Evolutionary conservation across 2,797 vertebrate species (phyloP).

Genomic region (Podarcis siculus): DNA sequence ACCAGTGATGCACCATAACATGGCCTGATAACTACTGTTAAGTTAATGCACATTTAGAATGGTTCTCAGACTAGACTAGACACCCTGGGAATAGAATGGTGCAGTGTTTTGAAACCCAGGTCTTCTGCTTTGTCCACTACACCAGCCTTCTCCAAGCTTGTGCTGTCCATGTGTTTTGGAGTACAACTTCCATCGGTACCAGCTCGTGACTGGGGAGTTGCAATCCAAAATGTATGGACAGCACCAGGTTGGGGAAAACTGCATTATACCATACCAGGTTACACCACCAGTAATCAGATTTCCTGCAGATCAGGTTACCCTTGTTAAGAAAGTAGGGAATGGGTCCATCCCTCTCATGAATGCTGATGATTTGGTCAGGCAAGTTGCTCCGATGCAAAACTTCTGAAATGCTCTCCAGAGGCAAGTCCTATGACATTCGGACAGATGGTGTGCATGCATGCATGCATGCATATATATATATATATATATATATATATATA

Average conservation of each 20-base stretch:
- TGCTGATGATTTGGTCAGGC: constrained; percentile 6
- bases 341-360: background rate
- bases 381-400: background rate
- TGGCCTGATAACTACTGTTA: background rate
- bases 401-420: constrained; percentile 3
- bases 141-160: too few species aligned
- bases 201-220: too few species aligned
- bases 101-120: background rate
- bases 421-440: constrained; percentile 15
- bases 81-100: too few species aligned
- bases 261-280: background rate
- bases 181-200: too few species aligned
- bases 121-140: background rate
- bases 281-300: background rate
- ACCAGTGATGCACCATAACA: background rate
- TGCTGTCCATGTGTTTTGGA: too few species aligned
- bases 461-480: too few species aligned
- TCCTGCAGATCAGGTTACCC: background rate
- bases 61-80: background rate
- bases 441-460: constrained; percentile 61
- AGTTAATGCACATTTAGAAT: background rate
- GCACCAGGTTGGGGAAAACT: background rate
- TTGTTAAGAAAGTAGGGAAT: background rate
- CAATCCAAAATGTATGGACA: too few species aligned
- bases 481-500: too few species aligned